Conservation (phyloP, 37 sponge, comb jelly and placozoan species). For the Tethya wilhelma region DNA sequence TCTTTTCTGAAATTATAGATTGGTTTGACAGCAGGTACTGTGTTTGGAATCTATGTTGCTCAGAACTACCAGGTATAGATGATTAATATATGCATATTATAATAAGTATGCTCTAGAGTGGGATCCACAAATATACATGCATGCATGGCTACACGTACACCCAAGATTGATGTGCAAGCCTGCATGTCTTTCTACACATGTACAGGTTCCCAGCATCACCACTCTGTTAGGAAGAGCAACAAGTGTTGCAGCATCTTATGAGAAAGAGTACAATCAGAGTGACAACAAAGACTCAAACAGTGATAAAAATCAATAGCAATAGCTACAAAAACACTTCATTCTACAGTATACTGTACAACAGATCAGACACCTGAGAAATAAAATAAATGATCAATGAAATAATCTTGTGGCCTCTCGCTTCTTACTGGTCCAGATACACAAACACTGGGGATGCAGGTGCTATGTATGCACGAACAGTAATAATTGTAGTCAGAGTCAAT, state of each 20-base stretch:
- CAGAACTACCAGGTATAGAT: constrained; percentile 79
- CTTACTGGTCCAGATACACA: no score
- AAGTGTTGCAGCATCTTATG: constrained; percentile 32
- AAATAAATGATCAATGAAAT: no score
- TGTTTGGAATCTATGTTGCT: constrained; percentile 63
- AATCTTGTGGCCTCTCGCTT: no score
- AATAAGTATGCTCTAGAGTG: not conserved
- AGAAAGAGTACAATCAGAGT: constrained; percentile 1
- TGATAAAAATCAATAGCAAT: not conserved
- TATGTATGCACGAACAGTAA: no score
- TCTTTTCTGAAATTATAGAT: constrained; percentile 25
- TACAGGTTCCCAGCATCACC: constrained; percentile 24
- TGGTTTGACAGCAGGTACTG: constrained; percentile 51
- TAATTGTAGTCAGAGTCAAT: no score
- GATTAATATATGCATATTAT: no score
- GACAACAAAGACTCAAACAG: not conserved
- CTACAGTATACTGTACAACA: no score
- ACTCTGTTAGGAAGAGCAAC: constrained; percentile 6
- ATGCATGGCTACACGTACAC: not conserved
- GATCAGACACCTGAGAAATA: no score
- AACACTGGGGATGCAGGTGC: no score
- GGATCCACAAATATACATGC: not conserved
- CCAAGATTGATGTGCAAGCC: not conserved
- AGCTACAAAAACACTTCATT: no score
- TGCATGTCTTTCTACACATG: not conserved